Conservation (phyloP, 2,113 vertebrate species). For the Morone saxatilis region DNA sequence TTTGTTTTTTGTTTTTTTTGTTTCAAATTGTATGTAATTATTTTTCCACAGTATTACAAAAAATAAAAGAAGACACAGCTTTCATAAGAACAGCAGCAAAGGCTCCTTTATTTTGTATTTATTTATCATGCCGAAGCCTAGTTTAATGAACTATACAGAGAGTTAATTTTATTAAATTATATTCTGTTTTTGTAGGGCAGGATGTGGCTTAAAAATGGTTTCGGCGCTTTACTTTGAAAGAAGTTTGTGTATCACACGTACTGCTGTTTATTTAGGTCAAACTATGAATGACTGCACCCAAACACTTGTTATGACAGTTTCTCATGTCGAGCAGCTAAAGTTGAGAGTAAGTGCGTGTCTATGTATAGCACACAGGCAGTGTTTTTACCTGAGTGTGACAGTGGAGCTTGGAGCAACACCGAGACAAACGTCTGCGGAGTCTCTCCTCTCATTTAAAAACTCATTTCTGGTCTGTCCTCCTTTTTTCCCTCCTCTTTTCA, state of each 20-base stretch:
- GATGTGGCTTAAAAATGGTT: not conserved
- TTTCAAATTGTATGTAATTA: constrained; percentile 84
- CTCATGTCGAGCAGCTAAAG: constrained; percentile 16
- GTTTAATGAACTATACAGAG: not conserved
- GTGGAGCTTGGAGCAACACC: not conserved
- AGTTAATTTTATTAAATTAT: not conserved
- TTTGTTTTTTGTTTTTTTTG: constrained; percentile 42
- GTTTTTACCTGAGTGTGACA: constrained; percentile 37
- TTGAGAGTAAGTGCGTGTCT: constrained; percentile 27
- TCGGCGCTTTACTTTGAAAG: not conserved
- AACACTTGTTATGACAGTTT: constrained; percentile 41
- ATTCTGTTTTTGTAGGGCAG: not conserved
- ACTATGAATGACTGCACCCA: not conserved
- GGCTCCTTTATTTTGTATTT: constrained; percentile 18
- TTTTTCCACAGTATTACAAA: constrained; percentile 86
- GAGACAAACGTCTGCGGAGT: constrained; percentile 31
- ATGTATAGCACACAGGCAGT: constrained; percentile 37
- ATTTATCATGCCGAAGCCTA: not conserved
- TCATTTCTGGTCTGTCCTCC: not conserved
- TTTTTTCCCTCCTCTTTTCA: not conserved
- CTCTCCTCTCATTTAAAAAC: constrained; percentile 16
- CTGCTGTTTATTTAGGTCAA: constrained; percentile 50
- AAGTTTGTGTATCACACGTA: not conserved
- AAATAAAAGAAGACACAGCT: constrained; percentile 82
- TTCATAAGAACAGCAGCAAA: constrained; percentile 74